Base-by-base conservation (phyloP, 2,888 invertebrate genomes). In the Pasiphila rectangulata region DNA sequence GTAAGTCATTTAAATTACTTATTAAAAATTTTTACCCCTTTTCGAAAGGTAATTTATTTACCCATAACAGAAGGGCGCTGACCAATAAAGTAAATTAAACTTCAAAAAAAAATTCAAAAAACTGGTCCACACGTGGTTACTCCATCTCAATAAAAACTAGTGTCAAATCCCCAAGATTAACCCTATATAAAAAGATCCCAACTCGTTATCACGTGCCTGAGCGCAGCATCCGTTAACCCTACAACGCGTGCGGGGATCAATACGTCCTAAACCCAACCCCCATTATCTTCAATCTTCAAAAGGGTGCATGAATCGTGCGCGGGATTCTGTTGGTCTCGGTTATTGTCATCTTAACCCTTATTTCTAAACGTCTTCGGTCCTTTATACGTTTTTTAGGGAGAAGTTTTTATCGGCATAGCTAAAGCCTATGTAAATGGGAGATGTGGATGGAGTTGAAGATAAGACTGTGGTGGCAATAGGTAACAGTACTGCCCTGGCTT, bases 191-290 rank as follows among this genome's bases (percentile, higher is more conserved):
- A 57, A 41, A 39, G 54, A 61, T 57, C 39, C 34, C 40, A 42
- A 70, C 69, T 56, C 46, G 69, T 64, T 56, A 52, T 56, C 79
- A 64, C 79, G 79, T 82, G 81, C 79, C 65, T 61, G 52, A 48
- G 72, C 80, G 78, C 83, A 85, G 83, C 83, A 74, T 82, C 81
- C 59, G 59, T 79, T 81, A 85, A 86, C 85, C 83, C 82, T 63
- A 61, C 59, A 83, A 73, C 85, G 82, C 83, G 85, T 84, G 85
- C 81, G 67, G 75, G 72, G 83, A 80, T 83, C 79, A 83, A 79
- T 72, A 66, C 54, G 69, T 72, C 76, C 79, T 19, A 9, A 19
- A 32, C 9, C 16, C 32, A 32, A 32, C 21, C 21, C 21, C 21
- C 21, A 6, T 6, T 77, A 81, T 83, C 84, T 79, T 69, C 74